Conservation (phyloP, 2,888 invertebrate species). For the Rhagonycha lutea region DNA sequence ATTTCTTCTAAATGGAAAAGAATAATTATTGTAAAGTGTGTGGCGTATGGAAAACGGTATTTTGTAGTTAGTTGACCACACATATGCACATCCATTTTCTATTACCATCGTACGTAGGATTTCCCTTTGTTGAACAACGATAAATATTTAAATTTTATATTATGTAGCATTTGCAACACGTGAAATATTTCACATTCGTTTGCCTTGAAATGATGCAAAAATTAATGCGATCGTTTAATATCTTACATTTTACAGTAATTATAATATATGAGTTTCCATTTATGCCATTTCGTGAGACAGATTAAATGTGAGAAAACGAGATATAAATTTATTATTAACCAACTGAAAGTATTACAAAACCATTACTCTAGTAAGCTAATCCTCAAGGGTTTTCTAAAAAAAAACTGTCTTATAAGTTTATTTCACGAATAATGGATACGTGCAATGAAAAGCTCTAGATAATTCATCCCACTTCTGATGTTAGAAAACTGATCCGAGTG, state of each 20-base stretch:
- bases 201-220: conserved; percentile 8
- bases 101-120: conserved; percentile 10
- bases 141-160: conserved; percentile 7
- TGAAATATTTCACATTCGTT: conserved; percentile 2
- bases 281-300: not conserved
- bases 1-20: not conserved
- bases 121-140: conserved; percentile 7
- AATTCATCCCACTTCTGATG: not conserved
- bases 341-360: not conserved
- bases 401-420: not conserved
- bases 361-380: not conserved
- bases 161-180: not conserved
- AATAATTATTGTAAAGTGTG: too few relatives aligned
- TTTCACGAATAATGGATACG: not conserved
- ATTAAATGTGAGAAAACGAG: not conserved
- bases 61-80: not conserved
- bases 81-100: not conserved
- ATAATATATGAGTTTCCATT: not conserved
- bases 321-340: not conserved
- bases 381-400: not conserved
- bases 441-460: too few relatives aligned
- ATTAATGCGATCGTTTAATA: not conserved
- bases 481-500: not conserved
- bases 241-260: not conserved
- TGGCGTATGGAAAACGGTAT: too few relatives aligned